These are phyloP conservation scores for Unio pictorum DNA, from an alignment of 2,888 invertebrate genomes.

Conservation along the genomic window DNA sequence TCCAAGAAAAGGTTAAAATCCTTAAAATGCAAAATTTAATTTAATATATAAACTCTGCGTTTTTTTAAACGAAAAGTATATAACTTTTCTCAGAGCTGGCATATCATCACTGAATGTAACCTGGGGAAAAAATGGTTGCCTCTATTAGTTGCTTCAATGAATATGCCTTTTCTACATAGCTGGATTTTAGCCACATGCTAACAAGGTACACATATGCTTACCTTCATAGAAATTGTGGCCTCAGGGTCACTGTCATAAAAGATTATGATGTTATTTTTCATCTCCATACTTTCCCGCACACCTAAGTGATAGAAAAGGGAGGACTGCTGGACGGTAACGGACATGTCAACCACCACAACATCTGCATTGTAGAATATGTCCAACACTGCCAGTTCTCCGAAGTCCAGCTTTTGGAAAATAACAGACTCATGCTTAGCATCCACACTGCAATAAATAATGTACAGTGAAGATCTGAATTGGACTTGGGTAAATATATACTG, in stretches of 20 bases:
- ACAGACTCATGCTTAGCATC: constrained; percentile 60
- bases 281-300: constrained; percentile 96
- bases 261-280: constrained; percentile 87
- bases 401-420: constrained; percentile 93
- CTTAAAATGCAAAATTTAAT: too few species aligned
- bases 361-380: constrained; percentile 99
- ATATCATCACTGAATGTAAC: too few species aligned
- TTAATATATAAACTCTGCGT: too few species aligned
- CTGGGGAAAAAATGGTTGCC: too few species aligned
- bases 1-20: too few species aligned
- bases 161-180: too few species aligned
- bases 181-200: too few species aligned
- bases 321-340: constrained; percentile 88
- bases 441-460: constrained; percentile 44
- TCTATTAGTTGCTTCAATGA: too few species aligned
- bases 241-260: constrained; percentile 83
- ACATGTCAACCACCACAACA: constrained; percentile 95
- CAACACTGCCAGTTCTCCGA: constrained; percentile 94
- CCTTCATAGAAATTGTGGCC: constrained; percentile 89
- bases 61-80: too few species aligned
- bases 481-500: too few species aligned
- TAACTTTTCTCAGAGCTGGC: too few species aligned
- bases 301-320: constrained; percentile 96
- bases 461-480: background rate
- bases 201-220: constrained; percentile 69